Conservation (phyloP, 2,113 vertebrate species). For the Illadopsis cleaveri region DNA sequence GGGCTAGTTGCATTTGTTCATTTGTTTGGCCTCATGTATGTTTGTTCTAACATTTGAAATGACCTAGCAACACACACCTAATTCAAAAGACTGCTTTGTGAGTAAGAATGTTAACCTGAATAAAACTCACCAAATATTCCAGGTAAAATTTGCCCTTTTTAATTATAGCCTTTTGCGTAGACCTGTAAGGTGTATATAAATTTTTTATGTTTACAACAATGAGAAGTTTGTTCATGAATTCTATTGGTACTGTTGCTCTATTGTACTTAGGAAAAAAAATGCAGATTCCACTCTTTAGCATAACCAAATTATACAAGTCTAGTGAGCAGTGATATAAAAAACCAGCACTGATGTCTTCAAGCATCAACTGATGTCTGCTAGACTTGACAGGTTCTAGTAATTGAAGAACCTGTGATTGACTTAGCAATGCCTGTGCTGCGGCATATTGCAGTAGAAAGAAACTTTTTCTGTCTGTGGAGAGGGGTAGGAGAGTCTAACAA, state of each 20-base stretch:
- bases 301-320: constrained; percentile 50
- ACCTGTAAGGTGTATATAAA: background rate
- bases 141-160: background rate
- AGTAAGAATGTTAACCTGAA: background rate
- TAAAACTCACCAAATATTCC: background rate
- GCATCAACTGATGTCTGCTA: constrained; percentile 1
- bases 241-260: background rate
- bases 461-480: background rate
- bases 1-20: background rate
- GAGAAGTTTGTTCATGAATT: background rate
- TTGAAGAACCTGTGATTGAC: constrained; percentile 38
- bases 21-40: background rate
- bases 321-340: constrained; percentile 39
- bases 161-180: background rate
- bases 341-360: constrained; percentile 34
- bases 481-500: background rate
- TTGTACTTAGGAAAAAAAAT: background rate
- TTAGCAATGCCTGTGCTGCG: background rate
- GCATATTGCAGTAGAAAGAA: background rate
- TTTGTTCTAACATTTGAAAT: background rate
- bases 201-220: background rate
- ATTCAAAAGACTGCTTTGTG: background rate
- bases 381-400: constrained; percentile 33
- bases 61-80: background rate
- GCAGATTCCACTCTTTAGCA: constrained; percentile 11